phyloP scores from a whole-genome alignment of 2,888 invertebrate genomes.

The Leptothorax acervorum region DNA sequence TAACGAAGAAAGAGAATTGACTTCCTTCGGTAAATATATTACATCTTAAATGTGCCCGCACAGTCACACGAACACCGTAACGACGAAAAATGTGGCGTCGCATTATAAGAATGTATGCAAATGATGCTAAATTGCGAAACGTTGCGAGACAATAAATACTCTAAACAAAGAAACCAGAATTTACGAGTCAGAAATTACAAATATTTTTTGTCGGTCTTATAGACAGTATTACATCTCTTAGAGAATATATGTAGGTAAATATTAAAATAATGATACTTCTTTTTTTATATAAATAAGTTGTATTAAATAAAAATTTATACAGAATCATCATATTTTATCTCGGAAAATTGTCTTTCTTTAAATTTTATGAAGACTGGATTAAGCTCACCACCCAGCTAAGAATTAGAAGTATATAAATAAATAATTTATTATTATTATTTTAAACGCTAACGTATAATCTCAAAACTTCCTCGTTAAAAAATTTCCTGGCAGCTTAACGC shows the following conservation, averaged over 20 bases:
- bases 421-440: constrained; percentile 9
- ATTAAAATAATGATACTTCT: background rate
- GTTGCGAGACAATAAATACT: background rate
- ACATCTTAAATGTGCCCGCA: constrained; percentile 35
- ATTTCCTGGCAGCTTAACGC: background rate
- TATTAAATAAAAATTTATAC: background rate
- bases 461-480: background rate
- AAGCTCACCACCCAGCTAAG: background rate
- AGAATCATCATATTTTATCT: background rate
- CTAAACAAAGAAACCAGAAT: background rate
- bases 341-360: constrained; percentile 3
- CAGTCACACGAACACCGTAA: constrained; percentile 2
- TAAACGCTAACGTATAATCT: background rate
- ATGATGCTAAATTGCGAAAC: constrained; percentile 17
- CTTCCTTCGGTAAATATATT: constrained; percentile 39
- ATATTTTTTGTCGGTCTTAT: background rate
- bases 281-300: background rate
- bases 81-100: constrained; percentile 4
- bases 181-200: background rate
- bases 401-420: background rate
- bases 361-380: background rate
- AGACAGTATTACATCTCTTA: background rate
- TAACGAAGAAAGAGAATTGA: constrained; percentile 66
- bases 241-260: background rate
- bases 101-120: constrained; percentile 1